These are phyloP conservation scores for Suncus etruscus DNA, from an alignment of 2,113 vertebrate genomes.

Conservation along the genomic window DNA sequence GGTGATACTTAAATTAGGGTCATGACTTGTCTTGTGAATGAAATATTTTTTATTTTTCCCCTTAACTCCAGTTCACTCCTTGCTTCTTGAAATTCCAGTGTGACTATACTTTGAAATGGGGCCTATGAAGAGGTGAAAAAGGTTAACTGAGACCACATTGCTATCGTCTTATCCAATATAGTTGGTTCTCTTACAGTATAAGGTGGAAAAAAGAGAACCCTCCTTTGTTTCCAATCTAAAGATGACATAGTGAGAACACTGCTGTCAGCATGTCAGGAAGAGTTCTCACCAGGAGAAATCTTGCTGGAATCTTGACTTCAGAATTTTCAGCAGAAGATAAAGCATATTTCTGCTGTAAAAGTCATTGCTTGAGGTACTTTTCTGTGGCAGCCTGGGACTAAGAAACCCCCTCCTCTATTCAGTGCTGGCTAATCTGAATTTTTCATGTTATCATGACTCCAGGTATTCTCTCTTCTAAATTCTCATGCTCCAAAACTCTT, in stretches of 20 bases:
- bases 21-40: not conserved
- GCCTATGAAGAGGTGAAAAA: not conserved
- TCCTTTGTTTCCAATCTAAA: not conserved
- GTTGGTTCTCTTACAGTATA: not conserved
- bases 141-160: not conserved
- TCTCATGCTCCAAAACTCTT: not conserved
- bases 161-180: not conserved
- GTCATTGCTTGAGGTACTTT: not conserved
- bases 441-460: not conserved
- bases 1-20: not conserved
- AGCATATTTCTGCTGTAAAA: not conserved
- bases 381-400: not conserved
- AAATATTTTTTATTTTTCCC: not conserved
- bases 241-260: not conserved
- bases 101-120: not conserved
- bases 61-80: not conserved
- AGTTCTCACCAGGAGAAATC: not conserved
- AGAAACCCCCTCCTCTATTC: too few species aligned
- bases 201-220: not conserved
- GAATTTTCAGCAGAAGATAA: not conserved
- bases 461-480: not conserved
- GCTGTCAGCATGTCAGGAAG: not conserved
- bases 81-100: not conserved
- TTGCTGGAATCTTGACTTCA: not conserved
- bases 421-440: not conserved